Percentiles rank a stretch among this genome's conserved stretches.
Evolutionary conservation across 2,888 invertebrate species (phyloP).

Genomic region (Coelogynopora nodosa): DNA sequence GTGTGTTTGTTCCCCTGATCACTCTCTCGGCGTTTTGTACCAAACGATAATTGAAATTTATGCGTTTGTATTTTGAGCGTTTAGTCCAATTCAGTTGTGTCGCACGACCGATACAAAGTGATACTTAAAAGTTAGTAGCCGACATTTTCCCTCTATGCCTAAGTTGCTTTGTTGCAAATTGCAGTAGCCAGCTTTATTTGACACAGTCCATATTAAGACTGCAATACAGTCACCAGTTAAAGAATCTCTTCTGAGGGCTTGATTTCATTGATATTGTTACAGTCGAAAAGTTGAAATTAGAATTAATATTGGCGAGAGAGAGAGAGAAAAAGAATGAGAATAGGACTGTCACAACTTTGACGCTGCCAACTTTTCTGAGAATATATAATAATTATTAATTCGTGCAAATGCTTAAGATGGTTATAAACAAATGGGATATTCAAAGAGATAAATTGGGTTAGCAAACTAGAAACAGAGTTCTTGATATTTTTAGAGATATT

Average conservation of each 20-base stretch:
- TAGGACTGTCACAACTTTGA: no score
- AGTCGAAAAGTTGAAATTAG: not conserved
- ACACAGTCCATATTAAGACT: no score
- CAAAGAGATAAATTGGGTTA: no score
- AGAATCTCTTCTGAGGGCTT: not conserved
- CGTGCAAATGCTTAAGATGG: no score
- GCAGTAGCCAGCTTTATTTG: not conserved
- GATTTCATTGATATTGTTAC: not conserved
- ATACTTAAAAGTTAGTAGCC: not conserved
- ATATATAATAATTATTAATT: no score
- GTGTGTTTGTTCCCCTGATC: not conserved
- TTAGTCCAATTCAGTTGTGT: not conserved
- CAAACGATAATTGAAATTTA: not conserved
- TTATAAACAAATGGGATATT: no score
- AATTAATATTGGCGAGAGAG: no score
- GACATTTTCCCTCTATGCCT: not conserved
- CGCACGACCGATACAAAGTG: not conserved
- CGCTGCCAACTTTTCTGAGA: no score
- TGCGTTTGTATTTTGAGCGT: not conserved
- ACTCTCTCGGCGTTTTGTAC: not conserved
- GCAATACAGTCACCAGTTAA: not conserved
- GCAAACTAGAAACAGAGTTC: no score
- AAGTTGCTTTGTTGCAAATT: not conserved
- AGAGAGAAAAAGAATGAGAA: no score
- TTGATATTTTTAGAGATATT: no score